Conservation (phyloP, 2,113 vertebrate genomes). For the Oxyura jamaicensis region DNA sequence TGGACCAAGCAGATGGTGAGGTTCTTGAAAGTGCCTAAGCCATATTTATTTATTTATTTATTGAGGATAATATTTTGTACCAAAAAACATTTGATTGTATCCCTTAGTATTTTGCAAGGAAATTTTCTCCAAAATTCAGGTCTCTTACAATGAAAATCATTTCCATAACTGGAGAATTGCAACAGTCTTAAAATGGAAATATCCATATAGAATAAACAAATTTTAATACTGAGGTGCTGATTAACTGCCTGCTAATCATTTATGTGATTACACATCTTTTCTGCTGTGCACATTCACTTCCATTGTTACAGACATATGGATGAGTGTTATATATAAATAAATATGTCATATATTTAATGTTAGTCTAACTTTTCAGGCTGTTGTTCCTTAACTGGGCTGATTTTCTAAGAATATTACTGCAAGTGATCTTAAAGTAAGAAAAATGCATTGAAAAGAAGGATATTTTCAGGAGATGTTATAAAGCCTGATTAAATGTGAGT, state of each 20-base stretch:
- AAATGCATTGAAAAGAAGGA: background rate
- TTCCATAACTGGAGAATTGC: background rate
- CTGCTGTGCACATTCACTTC: background rate
- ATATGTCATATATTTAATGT: background rate
- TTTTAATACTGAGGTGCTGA: background rate
- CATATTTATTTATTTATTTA: background rate
- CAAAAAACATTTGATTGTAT: background rate
- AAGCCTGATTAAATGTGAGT: background rate
- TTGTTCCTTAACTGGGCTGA: background rate
- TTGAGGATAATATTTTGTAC: background rate
- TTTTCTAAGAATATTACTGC: background rate
- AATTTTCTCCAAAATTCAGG: background rate
- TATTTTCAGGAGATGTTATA: background rate
- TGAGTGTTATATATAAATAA: background rate
- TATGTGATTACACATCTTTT: background rate
- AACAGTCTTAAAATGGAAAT: background rate
- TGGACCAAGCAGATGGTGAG: background rate
- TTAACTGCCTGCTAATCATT: background rate
- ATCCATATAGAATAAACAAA: background rate
- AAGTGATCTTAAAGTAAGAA: background rate
- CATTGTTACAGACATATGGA: background rate
- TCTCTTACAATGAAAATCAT: background rate
- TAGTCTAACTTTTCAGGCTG: background rate
- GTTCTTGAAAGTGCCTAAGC: background rate
- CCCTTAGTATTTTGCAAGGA: background rate